Base-by-base conservation (phyloP, 1,140 invertebrate genomes). In the Polypedilum vanderplanki region DNA sequence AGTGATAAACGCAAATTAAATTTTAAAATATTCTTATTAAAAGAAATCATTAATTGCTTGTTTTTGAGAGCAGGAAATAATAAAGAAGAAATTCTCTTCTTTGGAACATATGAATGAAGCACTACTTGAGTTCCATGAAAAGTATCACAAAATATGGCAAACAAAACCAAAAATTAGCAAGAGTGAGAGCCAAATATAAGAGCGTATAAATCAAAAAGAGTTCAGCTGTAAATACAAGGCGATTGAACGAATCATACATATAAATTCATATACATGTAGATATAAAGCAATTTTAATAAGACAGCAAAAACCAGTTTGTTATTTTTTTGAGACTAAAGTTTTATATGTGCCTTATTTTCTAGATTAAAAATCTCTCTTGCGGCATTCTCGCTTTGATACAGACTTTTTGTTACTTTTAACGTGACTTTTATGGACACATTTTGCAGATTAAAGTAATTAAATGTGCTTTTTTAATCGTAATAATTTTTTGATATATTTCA, bases 401-500 rank as follows among this genome's bases (percentile, higher is more conserved):
- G 15, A 46, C 15, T 46, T 46, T 46, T 46, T 46, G 41, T 12
- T 46, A 46, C 41, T 12, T 46, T 46, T 46, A 12, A 57, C 46
- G 46, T 57, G 46, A 57, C 46, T 57, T 57, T 57, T 57, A 57
- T 57, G 46, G n/a, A n/a, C 46, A 57, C 46, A 57, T 57, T 57
- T 57, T n/a, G 46, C 46, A 12, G 46, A 57, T 57, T 57, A 57
- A 57, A n/a, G 46, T 57, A 57, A 57, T 57, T 57, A 57, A 57
- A 57, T 33, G 24, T 33, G 24, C 4, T 57, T 12, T 57, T 57
- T 57, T 15, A 57, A 57, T 57, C 46, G 24, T 5, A 33, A 33
- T 57, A 15, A n/a, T 57, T 57, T 57, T 57, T 46, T 3, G 7
- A 3, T 57, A 57, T n/a, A n/a, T 57, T 15, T 57, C 24, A 33